phyloP scores from a whole-genome alignment of 2,888 invertebrate species.

The Tolmerus cingulatus region DNA sequence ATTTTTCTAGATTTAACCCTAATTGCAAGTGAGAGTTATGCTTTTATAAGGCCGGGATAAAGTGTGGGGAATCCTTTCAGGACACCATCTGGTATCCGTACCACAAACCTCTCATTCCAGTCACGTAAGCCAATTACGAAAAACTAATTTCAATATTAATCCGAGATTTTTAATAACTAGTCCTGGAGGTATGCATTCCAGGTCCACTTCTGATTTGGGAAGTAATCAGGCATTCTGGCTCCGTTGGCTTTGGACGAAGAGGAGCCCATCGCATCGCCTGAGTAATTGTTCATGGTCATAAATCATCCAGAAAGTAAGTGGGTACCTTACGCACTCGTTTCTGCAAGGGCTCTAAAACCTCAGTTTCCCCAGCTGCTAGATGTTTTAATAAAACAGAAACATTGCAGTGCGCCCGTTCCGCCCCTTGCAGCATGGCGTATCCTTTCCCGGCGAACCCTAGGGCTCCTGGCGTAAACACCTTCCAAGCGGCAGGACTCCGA shows the following conservation, averaged over 20 bases:
- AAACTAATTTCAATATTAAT: neutral
- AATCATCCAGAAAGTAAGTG: neutral
- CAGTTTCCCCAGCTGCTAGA: neutral
- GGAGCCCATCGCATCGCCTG: neutral
- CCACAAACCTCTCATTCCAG: neutral
- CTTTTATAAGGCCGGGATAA: neutral
- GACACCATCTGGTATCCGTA: neutral
- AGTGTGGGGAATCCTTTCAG: neutral
- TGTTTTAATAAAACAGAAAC: conserved; percentile 8
- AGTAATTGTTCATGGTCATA: neutral
- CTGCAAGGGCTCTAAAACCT: neutral
- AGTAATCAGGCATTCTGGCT: neutral
- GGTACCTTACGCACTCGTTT: neutral
- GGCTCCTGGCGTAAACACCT: neutral
- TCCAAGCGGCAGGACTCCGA: neutral
- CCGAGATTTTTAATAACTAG: neutral
- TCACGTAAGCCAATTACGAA: neutral
- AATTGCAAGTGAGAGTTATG: neutral
- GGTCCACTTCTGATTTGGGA: neutral
- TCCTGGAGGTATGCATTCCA: neutral
- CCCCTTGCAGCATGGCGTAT: neutral
- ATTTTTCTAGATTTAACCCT: neutral
- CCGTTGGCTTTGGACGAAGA: neutral
- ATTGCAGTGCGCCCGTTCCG: neutral
- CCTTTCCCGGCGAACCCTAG: neutral